phyloP scores from a whole-genome alignment of 2,113 vertebrate genomes.

The Eleginops maclovinus region DNA sequence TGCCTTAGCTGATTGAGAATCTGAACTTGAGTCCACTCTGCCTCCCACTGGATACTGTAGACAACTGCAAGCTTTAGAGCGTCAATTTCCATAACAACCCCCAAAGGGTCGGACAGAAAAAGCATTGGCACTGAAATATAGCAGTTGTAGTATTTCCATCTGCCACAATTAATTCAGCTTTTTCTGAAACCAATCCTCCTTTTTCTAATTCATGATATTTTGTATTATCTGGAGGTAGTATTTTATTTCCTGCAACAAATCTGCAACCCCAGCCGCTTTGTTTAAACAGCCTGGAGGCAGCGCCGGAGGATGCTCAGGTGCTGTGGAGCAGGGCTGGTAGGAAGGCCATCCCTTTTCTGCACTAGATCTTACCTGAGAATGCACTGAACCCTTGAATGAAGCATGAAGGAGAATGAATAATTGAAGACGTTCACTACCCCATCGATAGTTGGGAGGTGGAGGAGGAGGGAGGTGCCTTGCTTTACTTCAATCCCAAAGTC shows the following conservation, averaged over 20 bases:
- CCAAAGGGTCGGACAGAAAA: constrained; percentile 46
- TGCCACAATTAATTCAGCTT: constrained; percentile 55
- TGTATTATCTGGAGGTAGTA: constrained; percentile 35
- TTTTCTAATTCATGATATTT: constrained; percentile 5
- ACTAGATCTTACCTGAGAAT: constrained; percentile 74
- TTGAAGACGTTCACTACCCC: constrained; percentile 68
- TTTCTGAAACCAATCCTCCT: constrained; percentile 32
- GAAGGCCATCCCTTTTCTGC: constrained; percentile 60
- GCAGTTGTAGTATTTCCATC: constrained; percentile 58
- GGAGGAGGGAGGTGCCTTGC: constrained; percentile 74
- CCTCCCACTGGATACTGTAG: constrained; percentile 80
- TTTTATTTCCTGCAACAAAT: constrained; percentile 19
- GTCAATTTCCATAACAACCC: constrained; percentile 41
- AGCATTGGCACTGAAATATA: constrained; percentile 60
- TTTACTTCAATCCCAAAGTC: constrained; percentile 48
- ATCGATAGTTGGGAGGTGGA: constrained; percentile 71
- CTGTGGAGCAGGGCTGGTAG: constrained; percentile 60
- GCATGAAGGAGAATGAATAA: constrained; percentile 81
- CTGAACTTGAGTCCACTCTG: constrained; percentile 73
- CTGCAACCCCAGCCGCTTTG: constrained; percentile 41
- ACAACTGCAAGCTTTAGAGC: constrained; percentile 75
- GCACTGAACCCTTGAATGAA: constrained; percentile 75
- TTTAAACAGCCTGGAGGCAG: constrained; percentile 63
- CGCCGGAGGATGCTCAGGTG: constrained; percentile 60
- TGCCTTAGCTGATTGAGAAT: constrained; percentile 77